Evolutionary conservation across 2,888 invertebrate species (phyloP).

Genomic region (Cephus rjabovi): DNA sequence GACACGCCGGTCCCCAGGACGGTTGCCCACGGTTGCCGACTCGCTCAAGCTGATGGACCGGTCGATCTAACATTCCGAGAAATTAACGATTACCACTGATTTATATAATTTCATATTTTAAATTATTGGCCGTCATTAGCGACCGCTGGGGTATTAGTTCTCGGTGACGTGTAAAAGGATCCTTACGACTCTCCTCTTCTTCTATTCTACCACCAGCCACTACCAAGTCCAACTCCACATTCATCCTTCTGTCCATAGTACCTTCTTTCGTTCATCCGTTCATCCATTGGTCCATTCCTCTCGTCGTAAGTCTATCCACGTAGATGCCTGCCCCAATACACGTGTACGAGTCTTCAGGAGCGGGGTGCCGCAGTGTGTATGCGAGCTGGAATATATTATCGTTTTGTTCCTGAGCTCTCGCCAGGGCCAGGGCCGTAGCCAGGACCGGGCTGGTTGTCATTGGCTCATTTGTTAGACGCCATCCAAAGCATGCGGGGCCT

Average conservation of each 20-base stretch:
- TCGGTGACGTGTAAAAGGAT: slow-evolving; percentile 45
- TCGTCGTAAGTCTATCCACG: not conserved
- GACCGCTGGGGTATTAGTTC: slow-evolving; percentile 53
- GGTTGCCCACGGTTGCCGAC: slow-evolving; percentile 36
- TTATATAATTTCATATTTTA: slow-evolving; percentile 66
- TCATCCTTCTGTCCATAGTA: slow-evolving; percentile 31
- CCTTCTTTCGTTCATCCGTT: slow-evolving; percentile 33
- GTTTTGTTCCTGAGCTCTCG: slow-evolving; percentile 60
- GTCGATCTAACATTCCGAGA: slow-evolving; percentile 65
- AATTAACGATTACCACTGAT: slow-evolving; percentile 66
- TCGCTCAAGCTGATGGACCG: slow-evolving; percentile 56
- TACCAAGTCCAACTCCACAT: slow-evolving; percentile 7
- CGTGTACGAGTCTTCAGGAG: not conserved
- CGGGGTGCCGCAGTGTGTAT: slow-evolving; percentile 24
- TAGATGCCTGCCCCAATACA: not conserved
- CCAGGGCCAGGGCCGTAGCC: slow-evolving; percentile 40
- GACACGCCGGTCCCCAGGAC: slow-evolving; percentile 26
- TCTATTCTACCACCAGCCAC: not conserved
- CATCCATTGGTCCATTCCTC: not conserved
- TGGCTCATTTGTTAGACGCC: slow-evolving; percentile 67
- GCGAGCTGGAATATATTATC: slow-evolving; percentile 63
- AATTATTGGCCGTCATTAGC: slow-evolving; percentile 66
- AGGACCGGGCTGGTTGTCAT: slow-evolving; percentile 63
- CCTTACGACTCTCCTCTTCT: slow-evolving; percentile 2
- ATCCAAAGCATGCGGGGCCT: slow-evolving; percentile 67